These are phyloP conservation scores for Sciurus vulgaris DNA, from an alignment of 2,797 vertebrate genomes.

Conservation along the genomic window DNA sequence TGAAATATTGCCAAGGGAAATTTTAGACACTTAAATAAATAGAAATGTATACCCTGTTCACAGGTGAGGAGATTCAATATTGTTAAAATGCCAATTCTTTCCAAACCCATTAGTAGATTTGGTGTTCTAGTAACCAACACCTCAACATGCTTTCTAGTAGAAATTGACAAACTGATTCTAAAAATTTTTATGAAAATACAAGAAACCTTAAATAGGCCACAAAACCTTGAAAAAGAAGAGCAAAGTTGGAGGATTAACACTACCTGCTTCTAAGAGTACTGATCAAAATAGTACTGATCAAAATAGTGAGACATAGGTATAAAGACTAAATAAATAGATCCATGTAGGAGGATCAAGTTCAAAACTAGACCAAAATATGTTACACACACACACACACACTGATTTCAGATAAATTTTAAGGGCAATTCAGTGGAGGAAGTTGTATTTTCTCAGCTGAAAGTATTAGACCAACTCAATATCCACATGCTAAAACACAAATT, in stretches of 20 bases:
- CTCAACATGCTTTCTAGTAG: not conserved
- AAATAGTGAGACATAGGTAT: not conserved
- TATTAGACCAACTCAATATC: not conserved
- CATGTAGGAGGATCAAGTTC: not conserved
- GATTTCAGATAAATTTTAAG: slow-evolving; percentile 23
- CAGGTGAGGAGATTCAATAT: slow-evolving; percentile 7
- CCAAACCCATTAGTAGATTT: not conserved
- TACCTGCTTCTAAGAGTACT: not conserved
- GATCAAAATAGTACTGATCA: not conserved
- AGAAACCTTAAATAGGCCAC: not conserved
- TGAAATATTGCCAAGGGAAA: not conserved
- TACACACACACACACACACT: not conserved
- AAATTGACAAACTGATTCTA: not conserved
- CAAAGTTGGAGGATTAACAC: not conserved
- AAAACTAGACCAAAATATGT: not conserved
- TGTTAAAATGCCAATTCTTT: not conserved
- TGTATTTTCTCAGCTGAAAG: slow-evolving; percentile 23
- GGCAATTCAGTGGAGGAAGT: not conserved
- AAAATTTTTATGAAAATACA: slow-evolving; percentile 45
- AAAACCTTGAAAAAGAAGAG: not conserved
- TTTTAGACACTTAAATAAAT: slow-evolving; percentile 3
- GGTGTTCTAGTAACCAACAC: not conserved
- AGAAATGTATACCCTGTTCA: not conserved
- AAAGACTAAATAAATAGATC: not conserved
- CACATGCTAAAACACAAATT: not conserved